Percentiles rank a stretch among this genome's conserved stretches.
Evolutionary conservation across 2,888 invertebrate species (phyloP).

Genomic region (Lycocerus yunnanus): DNA sequence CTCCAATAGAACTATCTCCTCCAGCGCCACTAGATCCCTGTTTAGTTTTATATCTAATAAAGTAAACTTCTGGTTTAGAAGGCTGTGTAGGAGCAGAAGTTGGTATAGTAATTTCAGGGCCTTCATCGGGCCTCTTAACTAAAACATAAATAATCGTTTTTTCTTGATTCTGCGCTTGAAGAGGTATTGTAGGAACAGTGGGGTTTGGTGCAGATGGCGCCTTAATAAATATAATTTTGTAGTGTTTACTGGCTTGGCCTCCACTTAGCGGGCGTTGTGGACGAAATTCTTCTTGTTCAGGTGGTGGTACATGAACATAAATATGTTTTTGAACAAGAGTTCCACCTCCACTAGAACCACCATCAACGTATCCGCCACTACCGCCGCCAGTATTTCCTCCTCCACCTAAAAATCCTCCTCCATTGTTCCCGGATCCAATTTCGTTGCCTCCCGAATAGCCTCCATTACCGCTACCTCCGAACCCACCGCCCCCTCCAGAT

Average conservation of each 20-base stretch:
- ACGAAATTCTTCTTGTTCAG: constrained; percentile 73
- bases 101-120: constrained; percentile 79
- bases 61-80: constrained; percentile 88
- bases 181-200: constrained; percentile 75
- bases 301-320: constrained; percentile 86
- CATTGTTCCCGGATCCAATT: constrained; percentile 53
- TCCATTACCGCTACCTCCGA: constrained; percentile 45
- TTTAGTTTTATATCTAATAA: constrained; percentile 82
- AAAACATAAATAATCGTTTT: constrained; percentile 88
- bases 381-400: constrained; percentile 36
- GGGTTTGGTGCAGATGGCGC: constrained; percentile 80
- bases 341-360: constrained; percentile 53
- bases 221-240: constrained; percentile 89
- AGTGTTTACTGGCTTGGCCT: constrained; percentile 79
- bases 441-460: constrained; percentile 58
- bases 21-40: constrained; percentile 58
- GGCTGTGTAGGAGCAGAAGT: constrained; percentile 80
- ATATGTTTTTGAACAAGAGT: constrained; percentile 81
- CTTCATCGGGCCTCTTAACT: constrained; percentile 87
- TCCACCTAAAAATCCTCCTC: constrained; percentile 26
- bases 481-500: constrained; percentile 32
- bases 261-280: constrained; percentile 66
- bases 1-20: constrained; percentile 50
- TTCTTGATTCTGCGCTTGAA: constrained; percentile 82
- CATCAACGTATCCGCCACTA: constrained; percentile 56